A percentile compares a stretch with the other conserved stretches of the same genome.
These are phyloP conservation scores for Lamprologus tigripictilis DNA, from an alignment of 2,113 vertebrate genomes.

Conservation along the genomic window DNA sequence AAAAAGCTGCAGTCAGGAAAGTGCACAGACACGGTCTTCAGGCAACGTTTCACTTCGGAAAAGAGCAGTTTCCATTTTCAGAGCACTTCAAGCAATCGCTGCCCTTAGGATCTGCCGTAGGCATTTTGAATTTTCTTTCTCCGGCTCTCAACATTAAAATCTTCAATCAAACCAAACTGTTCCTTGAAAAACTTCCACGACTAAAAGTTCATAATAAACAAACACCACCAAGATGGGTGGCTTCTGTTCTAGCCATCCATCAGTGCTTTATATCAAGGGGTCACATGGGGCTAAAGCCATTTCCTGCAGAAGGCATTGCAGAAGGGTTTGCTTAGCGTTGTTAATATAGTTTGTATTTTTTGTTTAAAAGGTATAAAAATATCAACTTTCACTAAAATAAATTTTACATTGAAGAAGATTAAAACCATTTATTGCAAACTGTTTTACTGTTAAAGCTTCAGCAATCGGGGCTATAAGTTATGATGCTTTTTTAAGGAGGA, in stretches of 20 bases:
- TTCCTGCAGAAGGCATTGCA: not conserved
- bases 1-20: not conserved
- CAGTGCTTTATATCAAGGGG: not conserved
- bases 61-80: slow-evolving; percentile 25
- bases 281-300: not conserved
- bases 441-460: not conserved
- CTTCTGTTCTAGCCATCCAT: not conserved
- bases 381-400: not conserved
- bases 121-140: slow-evolving; percentile 5
- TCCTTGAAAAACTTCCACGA: not conserved
- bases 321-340: not conserved
- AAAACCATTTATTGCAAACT: not conserved
- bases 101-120: slow-evolving; percentile 26
- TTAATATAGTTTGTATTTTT: not conserved
- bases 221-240: not conserved
- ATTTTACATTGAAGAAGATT: not conserved
- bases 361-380: not conserved
- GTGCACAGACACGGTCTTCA: not conserved
- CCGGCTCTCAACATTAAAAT: not conserved
- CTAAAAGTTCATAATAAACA: not conserved
- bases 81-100: slow-evolving; percentile 24
- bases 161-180: slow-evolving; percentile 14
- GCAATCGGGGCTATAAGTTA: not conserved
- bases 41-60: slow-evolving; percentile 23
- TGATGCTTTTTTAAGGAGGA: not conserved